Percentiles rank a stretch among this genome's conserved stretches.
These are phyloP conservation scores for Apostichopus japonicus DNA, from an alignment of 35 echinoderm and acorn worm species.

Conservation along the genomic window DNA sequence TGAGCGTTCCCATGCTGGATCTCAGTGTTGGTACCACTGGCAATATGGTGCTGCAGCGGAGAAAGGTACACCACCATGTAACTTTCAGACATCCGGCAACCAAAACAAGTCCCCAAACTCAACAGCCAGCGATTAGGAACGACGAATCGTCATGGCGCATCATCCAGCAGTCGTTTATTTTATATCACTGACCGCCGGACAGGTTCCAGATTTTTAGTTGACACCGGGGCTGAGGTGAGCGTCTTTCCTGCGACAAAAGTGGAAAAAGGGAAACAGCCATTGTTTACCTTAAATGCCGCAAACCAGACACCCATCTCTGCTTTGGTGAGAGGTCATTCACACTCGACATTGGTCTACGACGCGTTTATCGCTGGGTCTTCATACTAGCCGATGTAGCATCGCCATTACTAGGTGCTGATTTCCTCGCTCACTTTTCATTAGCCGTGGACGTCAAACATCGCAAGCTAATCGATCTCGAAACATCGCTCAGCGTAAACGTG, in stretches of 20 bases:
- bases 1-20: not conserved
- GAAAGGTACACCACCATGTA: not conserved
- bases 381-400: too few relatives aligned
- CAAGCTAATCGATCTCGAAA: too few relatives aligned
- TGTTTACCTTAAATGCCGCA: not conserved
- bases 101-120: too few relatives aligned
- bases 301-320: not conserved
- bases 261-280: constrained; percentile 11
- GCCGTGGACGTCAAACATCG: too few relatives aligned
- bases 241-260: constrained; percentile 20
- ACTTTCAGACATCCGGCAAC: too few relatives aligned
- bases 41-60: not conserved
- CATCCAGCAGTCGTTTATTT: constrained; percentile 1
- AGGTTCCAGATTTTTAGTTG: constrained; percentile 9
- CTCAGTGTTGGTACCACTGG: constrained; percentile 13
- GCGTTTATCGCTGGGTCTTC: too few relatives aligned
- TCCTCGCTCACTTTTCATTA: too few relatives aligned
- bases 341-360: too few relatives aligned
- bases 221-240: constrained; percentile 49
- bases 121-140: constrained; percentile 1
- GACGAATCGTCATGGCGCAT: not conserved
- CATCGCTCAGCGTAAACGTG: not conserved
- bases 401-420: too few relatives aligned
- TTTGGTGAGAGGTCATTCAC: too few relatives aligned
- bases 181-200: constrained; percentile 13